phyloP scores from a whole-genome alignment of 2,113 vertebrate species.

The Nipponia nippon region DNA sequence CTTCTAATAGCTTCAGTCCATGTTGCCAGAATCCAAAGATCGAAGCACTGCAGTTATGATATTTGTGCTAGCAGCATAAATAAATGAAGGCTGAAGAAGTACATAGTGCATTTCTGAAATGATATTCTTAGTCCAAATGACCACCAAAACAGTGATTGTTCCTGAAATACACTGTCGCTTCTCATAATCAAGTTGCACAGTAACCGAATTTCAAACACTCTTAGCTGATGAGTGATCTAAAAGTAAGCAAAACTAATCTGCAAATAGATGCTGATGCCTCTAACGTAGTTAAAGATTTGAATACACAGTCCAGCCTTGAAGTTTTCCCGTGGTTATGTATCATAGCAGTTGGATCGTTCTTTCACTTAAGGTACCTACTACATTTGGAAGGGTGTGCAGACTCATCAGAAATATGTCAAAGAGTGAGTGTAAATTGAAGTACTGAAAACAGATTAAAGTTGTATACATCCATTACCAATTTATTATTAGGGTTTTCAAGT shows the following conservation, averaged over 20 bases:
- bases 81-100: neutral
- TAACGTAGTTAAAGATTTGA: neutral
- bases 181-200: neutral
- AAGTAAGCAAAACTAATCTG: neutral
- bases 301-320: neutral
- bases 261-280: neutral
- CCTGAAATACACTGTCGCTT: neutral
- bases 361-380: neutral
- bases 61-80: neutral
- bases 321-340: neutral
- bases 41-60: neutral
- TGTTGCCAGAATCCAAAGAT: neutral
- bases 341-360: neutral
- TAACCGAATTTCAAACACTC: neutral
- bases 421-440: neutral
- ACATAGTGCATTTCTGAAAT: neutral
- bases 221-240: neutral
- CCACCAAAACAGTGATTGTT: neutral
- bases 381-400: neutral
- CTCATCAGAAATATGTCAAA: neutral
- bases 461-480: neutral
- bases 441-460: neutral
- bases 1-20: neutral
- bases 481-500: neutral
- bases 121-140: neutral